These are phyloP conservation scores for Eurytoma californica DNA, from an alignment of 2,888 invertebrate species.

Conservation along the genomic window DNA sequence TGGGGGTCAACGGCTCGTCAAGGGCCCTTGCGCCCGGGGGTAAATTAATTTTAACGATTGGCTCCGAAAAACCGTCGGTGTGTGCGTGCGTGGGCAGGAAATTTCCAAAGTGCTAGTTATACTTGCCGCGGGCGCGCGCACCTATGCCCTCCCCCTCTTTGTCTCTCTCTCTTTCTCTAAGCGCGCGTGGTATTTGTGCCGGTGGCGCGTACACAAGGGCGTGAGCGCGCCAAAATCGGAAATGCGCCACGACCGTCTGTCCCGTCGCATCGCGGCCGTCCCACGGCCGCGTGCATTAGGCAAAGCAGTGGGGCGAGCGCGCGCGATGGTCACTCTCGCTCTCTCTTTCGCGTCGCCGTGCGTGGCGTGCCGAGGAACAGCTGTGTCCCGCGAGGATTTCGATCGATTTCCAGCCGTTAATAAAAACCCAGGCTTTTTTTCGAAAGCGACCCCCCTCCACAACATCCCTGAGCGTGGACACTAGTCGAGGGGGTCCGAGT, in stretches of 20 bases:
- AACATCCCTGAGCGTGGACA: not conserved
- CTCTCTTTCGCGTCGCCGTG: conserved; percentile 23
- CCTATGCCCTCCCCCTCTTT: conserved; percentile 28
- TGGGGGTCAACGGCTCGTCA: not conserved
- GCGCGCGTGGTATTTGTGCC: not conserved
- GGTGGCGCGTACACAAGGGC: conserved; percentile 36
- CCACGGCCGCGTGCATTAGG: conserved; percentile 1
- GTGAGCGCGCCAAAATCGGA: conserved; percentile 59
- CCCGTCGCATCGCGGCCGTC: conserved; percentile 8
- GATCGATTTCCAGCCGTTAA: conserved; percentile 52
- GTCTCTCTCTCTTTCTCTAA: not conserved
- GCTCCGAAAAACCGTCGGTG: conserved; percentile 29
- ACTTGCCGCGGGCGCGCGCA: not conserved
- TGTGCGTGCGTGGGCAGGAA: conserved; percentile 26
- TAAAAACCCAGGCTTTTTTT: conserved; percentile 58
- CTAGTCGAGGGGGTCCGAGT: conserved; percentile 15
- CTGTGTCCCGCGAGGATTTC: conserved; percentile 51
- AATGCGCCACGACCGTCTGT: conserved; percentile 56
- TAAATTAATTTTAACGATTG: conserved; percentile 53
- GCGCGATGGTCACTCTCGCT: conserved; percentile 49
- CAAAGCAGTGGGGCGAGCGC: conserved; percentile 22
- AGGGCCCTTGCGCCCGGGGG: not conserved
- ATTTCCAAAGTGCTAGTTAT: conserved; percentile 44
- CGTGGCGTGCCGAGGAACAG: conserved; percentile 37
- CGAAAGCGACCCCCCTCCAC: conserved; percentile 32